These are phyloP conservation scores for Carposina sasakii DNA, from an alignment of 1,140 invertebrate species.

Conservation along the genomic window DNA sequence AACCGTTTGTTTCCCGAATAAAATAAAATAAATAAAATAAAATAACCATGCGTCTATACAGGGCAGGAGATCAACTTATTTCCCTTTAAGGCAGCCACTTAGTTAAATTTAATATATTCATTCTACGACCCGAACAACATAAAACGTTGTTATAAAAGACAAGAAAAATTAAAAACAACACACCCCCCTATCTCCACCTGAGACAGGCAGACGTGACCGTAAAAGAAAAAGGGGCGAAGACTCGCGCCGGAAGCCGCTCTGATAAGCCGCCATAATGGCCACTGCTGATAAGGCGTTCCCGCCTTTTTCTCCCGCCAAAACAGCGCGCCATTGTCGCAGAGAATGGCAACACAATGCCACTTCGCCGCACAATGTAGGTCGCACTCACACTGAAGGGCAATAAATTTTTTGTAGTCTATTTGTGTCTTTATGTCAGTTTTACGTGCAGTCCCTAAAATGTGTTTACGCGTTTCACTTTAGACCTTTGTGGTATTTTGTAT, in stretches of 20 bases:
- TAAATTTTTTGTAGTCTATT: slow-evolving; percentile 33
- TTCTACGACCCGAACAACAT: no score
- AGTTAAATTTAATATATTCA: no score
- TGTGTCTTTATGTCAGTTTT: slow-evolving; percentile 21
- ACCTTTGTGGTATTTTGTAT: no score
- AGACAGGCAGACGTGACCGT: slow-evolving; percentile 62
- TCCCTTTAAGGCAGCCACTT: no score
- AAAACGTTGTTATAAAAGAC: slow-evolving; percentile 10
- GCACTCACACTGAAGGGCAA: slow-evolving; percentile 26
- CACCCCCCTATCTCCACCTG: slow-evolving; percentile 55
- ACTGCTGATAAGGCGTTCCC: slow-evolving; percentile 61
- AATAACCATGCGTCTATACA: no score
- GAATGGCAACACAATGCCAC: slow-evolving; percentile 56
- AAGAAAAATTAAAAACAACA: slow-evolving; percentile 32
- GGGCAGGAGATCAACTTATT: no score
- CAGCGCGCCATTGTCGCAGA: slow-evolving; percentile 51
- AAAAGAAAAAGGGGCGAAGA: slow-evolving; percentile 65
- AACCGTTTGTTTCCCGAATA: no score
- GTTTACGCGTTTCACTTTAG: no score
- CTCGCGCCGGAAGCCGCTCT: slow-evolving; percentile 55
- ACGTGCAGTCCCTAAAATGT: no score
- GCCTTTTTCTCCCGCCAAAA: slow-evolving; percentile 69
- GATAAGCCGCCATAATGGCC: slow-evolving; percentile 72
- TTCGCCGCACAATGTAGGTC: slow-evolving; percentile 30
- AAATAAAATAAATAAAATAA: no score